Evolutionary conservation across 1,140 invertebrate genomes (phyloP).

Genomic region (Muscidifurax raptorellus): DNA sequence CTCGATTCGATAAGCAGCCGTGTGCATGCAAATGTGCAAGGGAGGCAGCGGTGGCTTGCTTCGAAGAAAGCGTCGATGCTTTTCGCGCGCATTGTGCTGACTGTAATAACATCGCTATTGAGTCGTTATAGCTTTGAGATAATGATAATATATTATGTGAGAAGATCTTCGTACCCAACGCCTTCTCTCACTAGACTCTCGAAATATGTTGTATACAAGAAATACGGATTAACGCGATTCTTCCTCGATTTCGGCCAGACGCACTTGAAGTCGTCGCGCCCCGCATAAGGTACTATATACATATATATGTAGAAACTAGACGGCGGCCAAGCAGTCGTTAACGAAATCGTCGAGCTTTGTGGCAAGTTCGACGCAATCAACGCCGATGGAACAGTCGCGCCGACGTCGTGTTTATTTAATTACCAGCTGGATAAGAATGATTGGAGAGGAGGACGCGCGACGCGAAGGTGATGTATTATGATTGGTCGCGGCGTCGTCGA

Average conservation of each 20-base stretch:
- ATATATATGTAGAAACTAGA: too few relatives aligned
- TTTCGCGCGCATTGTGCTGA: not conserved
- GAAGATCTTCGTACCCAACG: too few relatives aligned
- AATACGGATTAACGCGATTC: too few relatives aligned
- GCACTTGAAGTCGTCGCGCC: too few relatives aligned
- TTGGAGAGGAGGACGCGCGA: constrained; percentile 38
- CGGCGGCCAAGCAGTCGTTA: not conserved
- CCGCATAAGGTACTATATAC: too few relatives aligned
- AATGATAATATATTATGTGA: too few relatives aligned
- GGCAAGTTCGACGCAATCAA: constrained; percentile 52
- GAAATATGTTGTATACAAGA: too few relatives aligned
- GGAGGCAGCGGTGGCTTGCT: not conserved
- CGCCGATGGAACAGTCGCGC: constrained; percentile 35
- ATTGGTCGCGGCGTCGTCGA: too few relatives aligned
- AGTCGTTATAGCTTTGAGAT: not conserved
- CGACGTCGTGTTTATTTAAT: constrained; percentile 58
- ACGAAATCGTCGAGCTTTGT: not conserved
- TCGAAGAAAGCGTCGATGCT: not conserved
- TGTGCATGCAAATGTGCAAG: not conserved
- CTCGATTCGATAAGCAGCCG: constrained; percentile 43
- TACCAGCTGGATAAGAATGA: constrained; percentile 55
- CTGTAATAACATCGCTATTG: not conserved
- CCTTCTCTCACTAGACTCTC: too few relatives aligned
- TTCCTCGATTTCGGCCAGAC: too few relatives aligned
- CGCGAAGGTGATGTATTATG: too few relatives aligned